Evolutionary conservation across 2,888 invertebrate species (phyloP), one percentile per base, ranked within the genome.

Genomic region (Morpho achilles): DNA sequence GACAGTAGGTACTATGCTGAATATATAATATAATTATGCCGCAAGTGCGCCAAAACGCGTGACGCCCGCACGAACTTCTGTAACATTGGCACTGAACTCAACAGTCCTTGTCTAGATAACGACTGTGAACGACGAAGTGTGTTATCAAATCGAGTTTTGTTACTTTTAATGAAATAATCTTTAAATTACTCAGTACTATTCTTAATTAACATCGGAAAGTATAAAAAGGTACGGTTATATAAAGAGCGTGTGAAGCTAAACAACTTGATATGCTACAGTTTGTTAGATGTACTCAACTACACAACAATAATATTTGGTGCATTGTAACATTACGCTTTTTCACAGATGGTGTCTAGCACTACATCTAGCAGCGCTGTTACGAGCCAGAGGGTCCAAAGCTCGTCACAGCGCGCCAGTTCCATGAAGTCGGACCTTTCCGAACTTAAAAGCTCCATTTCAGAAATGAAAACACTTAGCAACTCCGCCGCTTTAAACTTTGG

Each of bases 371-470:
- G 92, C 71, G 93, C 91, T 67, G 88, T 92, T 68, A 91, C 92
- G 61, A 93, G 85, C 81, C 92, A 87, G 88, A 92, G 87, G 80
- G 89, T 80, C 80, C 92, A 92, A 82, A 90, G 92, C 84, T 92
- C 87, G 73, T 91, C 92, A 66, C 92, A 92, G 71, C 87, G 92
- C 50, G 94, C 96, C 66, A 95, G 94, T 77, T 95, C 95, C 61
- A 94, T 96, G 88, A 96, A 96, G 87, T 95, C 95, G 65, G 95
- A 96, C 81, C 91, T 95, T 52, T 92, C 93, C 62, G 95, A 95
- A 77, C 92, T 97, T 66, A 94, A 96, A 82, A 95, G 95, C 79
- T 95, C 96, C 76, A 95, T 97, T 83, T 95, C 95, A 63, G 96
- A 96, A 90, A 96, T 97, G 94, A 96, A 96, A 87, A 96, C 94